Evolutionary conservation across 2,888 invertebrate genomes (phyloP).

Genomic region (Sinohyriopsis cumingii): DNA sequence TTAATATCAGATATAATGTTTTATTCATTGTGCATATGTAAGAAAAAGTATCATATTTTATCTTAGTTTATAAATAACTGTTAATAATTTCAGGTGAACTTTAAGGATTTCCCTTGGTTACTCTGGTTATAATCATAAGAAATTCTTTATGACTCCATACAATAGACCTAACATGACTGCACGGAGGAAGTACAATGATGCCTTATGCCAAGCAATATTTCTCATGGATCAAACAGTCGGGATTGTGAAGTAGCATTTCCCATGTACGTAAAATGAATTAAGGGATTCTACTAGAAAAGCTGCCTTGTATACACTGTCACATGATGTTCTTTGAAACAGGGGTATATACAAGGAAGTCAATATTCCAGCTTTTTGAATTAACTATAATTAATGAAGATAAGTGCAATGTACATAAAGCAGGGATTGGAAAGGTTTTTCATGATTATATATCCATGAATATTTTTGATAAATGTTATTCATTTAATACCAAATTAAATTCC

Average conservation of each 20-base stretch:
- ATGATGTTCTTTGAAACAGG: constrained; percentile 14
- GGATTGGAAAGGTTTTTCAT: too few relatives aligned
- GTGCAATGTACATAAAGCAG: too few relatives aligned
- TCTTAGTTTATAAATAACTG: too few relatives aligned
- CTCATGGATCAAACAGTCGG: constrained; percentile 21
- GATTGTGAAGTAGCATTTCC: constrained; percentile 11
- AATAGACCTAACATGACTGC: not conserved
- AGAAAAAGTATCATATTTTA: too few relatives aligned
- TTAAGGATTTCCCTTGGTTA: constrained; percentile 16
- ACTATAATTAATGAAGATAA: too few relatives aligned
- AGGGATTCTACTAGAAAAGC: constrained; percentile 5
- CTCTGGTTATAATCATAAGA: constrained; percentile 7
- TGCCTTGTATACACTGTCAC: constrained; percentile 1
- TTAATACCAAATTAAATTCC: too few relatives aligned
- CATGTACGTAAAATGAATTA: constrained; percentile 4
- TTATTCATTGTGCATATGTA: too few relatives aligned
- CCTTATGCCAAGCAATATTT: constrained; percentile 8
- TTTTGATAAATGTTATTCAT: too few relatives aligned
- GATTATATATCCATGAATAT: too few relatives aligned
- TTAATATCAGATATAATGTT: too few relatives aligned
- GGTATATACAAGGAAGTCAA: constrained; percentile 4
- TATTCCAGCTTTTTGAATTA: not conserved
- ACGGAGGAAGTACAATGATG: constrained; percentile 6
- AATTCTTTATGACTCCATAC: constrained; percentile 18
- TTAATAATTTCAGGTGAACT: constrained; percentile 1